Base-by-base conservation (phyloP, 37 sponge, comb jelly and placozoan genomes). In the Cliona cf. orientalis region DNA sequence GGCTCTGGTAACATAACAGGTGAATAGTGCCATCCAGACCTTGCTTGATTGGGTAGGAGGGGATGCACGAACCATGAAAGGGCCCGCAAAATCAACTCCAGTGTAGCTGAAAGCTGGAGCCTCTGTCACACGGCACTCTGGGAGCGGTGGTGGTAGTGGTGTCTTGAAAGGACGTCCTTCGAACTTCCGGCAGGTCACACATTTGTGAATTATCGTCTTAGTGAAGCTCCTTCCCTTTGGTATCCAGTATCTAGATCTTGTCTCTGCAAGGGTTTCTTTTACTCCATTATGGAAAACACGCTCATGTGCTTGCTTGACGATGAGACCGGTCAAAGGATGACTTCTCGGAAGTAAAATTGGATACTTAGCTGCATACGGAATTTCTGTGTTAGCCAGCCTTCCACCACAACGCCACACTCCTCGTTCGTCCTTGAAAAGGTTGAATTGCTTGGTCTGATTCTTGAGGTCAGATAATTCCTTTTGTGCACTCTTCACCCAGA, bases 1-100 rank as follows among this genome's bases (percentile, higher is more conserved):
- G 7, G 77, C 76, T 66, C 77, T 53, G 25, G 77, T 84, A 21
- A 84, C 85, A 68, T 46, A 84, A 32, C 85, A 84, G 4, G 85
- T 84, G 39, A 57, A 84, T 31, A 84, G 69, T n/a, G 42, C 35
- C 21, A 69, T 76, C 77, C 76, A 83, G 34, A 74, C 84, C 74
- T 72, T 82, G 26, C 25, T 61, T 49, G 63, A 55, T 34, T 19
- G 25, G 19, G 67, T 34, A 9, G 57, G 14, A 11, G n/a, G 39
- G 22, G 64, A 21, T n/a, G 66, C 46, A 33, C 69, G 56, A 12
- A 80, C 37, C 22, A 68, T 5, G 35, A 82, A 57, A 57, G 82
- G 63, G 40, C 73, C 82, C 5, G 81, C 70, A 80, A 69, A 67
- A 25, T 80, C 81, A 9, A 80, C 70, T 46, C 81, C 70, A 36